These are phyloP conservation scores for Otolemur crassicaudatus DNA, from an alignment of 2,797 vertebrate genomes.

Conservation along the genomic window DNA sequence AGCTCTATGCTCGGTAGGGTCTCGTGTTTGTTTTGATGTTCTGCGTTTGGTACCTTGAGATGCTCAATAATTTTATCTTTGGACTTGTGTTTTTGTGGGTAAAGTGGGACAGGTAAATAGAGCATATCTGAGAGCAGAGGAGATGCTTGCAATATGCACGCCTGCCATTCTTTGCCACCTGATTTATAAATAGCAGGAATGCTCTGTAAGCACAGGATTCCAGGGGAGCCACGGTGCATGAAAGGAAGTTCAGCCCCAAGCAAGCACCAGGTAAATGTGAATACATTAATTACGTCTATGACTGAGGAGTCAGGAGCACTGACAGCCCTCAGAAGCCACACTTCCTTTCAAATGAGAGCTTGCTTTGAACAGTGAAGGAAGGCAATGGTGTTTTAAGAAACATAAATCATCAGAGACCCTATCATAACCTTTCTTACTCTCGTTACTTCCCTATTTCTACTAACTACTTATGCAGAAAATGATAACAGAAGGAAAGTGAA, in stretches of 20 bases:
- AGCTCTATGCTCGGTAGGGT: not conserved
- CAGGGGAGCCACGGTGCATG: rapidly evolving
- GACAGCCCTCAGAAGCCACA: not conserved
- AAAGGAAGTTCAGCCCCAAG: not conserved
- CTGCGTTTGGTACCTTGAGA: not conserved
- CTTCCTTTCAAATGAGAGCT: not conserved
- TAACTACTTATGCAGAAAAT: not conserved
- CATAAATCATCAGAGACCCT: not conserved
- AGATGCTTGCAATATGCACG: not conserved
- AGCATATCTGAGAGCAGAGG: not conserved
- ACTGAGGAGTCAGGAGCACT: not conserved
- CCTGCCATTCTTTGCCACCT: not conserved
- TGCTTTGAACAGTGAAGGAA: not conserved
- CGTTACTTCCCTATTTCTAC: not conserved
- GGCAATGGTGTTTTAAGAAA: not conserved
- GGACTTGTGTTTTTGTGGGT: not conserved
- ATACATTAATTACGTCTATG: not conserved
- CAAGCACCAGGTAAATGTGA: not conserved
- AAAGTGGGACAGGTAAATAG: not conserved
- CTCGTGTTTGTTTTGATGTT: not conserved
- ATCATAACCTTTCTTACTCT: not conserved
- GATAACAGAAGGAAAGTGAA: not conserved
- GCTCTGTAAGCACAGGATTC: not conserved
- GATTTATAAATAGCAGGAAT: not conserved
- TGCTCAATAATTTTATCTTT: not conserved